Evolutionary conservation across 1,140 invertebrate genomes (phyloP).

Genomic region (Tetramorium simillimum): DNA sequence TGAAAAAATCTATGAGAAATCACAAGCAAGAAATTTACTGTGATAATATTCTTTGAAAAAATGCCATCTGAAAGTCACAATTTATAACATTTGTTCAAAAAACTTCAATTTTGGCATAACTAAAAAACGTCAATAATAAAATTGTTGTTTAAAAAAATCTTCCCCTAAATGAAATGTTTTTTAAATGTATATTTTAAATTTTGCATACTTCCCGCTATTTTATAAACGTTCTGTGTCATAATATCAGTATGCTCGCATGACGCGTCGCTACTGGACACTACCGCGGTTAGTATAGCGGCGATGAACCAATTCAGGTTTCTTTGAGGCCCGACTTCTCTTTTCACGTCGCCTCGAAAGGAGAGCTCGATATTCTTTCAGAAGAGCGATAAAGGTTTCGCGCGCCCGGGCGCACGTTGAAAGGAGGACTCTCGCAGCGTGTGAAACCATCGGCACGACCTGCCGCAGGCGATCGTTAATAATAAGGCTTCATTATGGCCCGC

Average conservation of each 20-base stretch:
- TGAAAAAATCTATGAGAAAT: background rate
- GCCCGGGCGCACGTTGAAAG: constrained; percentile 58
- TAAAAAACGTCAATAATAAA: background rate
- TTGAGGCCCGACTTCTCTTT: constrained; percentile 61
- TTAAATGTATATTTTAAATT: background rate
- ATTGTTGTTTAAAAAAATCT: background rate
- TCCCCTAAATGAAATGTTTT: background rate
- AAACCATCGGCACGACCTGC: constrained; percentile 67
- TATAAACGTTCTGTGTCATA: constrained; percentile 8
- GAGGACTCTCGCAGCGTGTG: constrained; percentile 65
- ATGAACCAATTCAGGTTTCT: constrained; percentile 67
- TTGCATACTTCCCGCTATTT: background rate
- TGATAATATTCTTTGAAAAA: background rate
- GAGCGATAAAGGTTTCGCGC: constrained; percentile 49
- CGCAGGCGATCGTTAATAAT: constrained; percentile 73
- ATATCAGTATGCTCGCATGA: constrained; percentile 24
- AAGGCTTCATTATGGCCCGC: constrained; percentile 69
- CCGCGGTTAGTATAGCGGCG: constrained; percentile 62
- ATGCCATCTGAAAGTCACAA: background rate
- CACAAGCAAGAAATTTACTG: background rate
- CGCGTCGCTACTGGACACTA: constrained; percentile 54
- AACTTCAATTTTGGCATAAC: background rate
- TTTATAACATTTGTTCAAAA: background rate
- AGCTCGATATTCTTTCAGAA: constrained; percentile 62
- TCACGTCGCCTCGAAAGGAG: constrained; percentile 55